Evolutionary conservation across 2,888 invertebrate genomes (phyloP).

Genomic region (Beris chalybata): DNA sequence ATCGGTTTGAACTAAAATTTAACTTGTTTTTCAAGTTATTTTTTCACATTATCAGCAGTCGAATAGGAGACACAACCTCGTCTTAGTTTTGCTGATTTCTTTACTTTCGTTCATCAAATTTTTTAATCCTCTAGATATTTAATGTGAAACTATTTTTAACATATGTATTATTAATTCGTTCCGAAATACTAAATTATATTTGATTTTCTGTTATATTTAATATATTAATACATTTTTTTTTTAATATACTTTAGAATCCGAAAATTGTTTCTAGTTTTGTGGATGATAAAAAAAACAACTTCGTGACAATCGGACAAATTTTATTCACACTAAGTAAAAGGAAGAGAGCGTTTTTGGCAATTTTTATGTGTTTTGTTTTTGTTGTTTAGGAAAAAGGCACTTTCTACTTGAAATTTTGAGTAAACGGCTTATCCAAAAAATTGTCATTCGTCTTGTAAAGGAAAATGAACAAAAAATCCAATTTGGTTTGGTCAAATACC

Average conservation of each 20-base stretch:
- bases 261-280: conserved; percentile 28
- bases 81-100: conserved; percentile 18
- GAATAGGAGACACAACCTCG: conserved; percentile 38
- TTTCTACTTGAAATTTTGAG: conserved; percentile 40
- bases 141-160: conserved; percentile 34
- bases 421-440: too few relatives aligned
- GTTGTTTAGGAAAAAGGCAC: conserved; percentile 43
- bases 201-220: conserved; percentile 21
- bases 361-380: conserved; percentile 27
- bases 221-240: too few relatives aligned
- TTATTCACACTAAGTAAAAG: conserved; percentile 3
- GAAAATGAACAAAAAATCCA: too few relatives aligned
- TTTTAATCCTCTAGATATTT: conserved; percentile 29
- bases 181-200: conserved; percentile 14
- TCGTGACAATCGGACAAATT: conserved; percentile 16
- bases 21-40: neutral
- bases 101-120: conserved; percentile 35
- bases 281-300: conserved; percentile 5
- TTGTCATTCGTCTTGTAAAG: too few relatives aligned
- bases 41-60: neutral
- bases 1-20: neutral
- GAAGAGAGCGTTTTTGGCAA: conserved; percentile 21
- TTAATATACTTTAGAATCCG: conserved; percentile 32
- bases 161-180: conserved; percentile 22
- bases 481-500: too few relatives aligned